Conservation (phyloP, 2,113 vertebrate species). For the Daphoenositta chrysoptera region DNA sequence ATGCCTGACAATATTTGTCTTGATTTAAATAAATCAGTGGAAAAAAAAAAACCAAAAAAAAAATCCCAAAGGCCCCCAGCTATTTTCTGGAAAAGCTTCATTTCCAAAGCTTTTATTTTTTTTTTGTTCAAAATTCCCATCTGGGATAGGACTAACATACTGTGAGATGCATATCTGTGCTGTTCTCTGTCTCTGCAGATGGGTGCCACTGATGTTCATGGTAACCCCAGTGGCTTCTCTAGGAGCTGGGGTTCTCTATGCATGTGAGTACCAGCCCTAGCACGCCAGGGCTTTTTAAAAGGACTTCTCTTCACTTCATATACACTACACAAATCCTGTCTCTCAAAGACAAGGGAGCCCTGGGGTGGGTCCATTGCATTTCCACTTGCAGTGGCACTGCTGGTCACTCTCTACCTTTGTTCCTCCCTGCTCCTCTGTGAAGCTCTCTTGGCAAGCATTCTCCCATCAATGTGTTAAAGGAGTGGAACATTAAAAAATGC, state of each 20-base stretch:
- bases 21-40: background rate
- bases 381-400: background rate
- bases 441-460: background rate
- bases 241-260: background rate
- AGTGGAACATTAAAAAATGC: constrained; percentile 10
- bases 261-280: background rate
- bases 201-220: background rate
- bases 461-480: constrained; percentile 15
- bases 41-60: background rate
- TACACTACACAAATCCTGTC: background rate
- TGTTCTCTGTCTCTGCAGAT: background rate
- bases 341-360: background rate
- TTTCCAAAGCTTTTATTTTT: background rate
- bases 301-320: background rate
- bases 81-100: background rate
- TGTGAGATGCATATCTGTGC: rapidly evolving
- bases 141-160: background rate
- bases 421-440: background rate
- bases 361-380: background rate
- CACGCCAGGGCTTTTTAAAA: background rate
- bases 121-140: background rate
- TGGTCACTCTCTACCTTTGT: background rate
- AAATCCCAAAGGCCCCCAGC: background rate
- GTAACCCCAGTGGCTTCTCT: background rate
- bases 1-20: background rate